phyloP scores from a whole-genome alignment of 2,888 invertebrate genomes.

The Ypsolopha sequella region DNA sequence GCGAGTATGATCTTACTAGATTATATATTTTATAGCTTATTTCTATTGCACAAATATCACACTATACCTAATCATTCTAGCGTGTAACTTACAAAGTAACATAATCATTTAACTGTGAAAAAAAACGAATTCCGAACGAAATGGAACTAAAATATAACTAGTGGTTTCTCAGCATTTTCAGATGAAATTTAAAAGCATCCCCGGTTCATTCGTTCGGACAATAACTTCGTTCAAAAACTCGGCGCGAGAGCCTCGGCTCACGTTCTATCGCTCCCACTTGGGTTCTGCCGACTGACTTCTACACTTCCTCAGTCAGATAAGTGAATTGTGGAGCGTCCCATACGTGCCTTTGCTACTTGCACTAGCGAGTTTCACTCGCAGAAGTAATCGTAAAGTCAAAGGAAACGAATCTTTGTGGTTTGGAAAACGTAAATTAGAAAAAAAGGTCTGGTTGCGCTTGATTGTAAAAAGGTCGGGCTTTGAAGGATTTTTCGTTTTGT shows the following conservation, averaged over 20 bases:
- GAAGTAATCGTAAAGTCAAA: constrained; percentile 1
- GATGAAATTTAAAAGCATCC: constrained; percentile 10
- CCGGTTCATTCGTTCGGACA: constrained; percentile 12
- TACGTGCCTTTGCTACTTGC: constrained; percentile 20
- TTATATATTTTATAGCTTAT: too few species aligned
- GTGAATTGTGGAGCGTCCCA: constrained; percentile 41
- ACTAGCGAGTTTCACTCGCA: not conserved
- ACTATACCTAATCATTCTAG: too few species aligned
- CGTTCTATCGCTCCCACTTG: constrained; percentile 28
- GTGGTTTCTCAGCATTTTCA: constrained; percentile 2
- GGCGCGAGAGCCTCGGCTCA: constrained; percentile 24
- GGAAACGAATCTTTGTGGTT: not conserved
- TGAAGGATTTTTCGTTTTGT: too few species aligned
- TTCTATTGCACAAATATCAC: too few species aligned
- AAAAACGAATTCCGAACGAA: too few species aligned
- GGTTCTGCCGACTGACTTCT: constrained; percentile 15
- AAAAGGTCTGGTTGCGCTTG: too few species aligned
- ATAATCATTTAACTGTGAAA: too few species aligned
- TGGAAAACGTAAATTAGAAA: too few species aligned
- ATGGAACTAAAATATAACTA: too few species aligned
- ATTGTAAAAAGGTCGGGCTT: too few species aligned
- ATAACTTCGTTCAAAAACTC: constrained; percentile 29
- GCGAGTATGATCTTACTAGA: too few species aligned
- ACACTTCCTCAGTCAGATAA: constrained; percentile 24
- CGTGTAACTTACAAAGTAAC: too few species aligned